phyloP scores from a whole-genome alignment of 2,888 invertebrate species.

The Himalopsyche kuldschensis region DNA sequence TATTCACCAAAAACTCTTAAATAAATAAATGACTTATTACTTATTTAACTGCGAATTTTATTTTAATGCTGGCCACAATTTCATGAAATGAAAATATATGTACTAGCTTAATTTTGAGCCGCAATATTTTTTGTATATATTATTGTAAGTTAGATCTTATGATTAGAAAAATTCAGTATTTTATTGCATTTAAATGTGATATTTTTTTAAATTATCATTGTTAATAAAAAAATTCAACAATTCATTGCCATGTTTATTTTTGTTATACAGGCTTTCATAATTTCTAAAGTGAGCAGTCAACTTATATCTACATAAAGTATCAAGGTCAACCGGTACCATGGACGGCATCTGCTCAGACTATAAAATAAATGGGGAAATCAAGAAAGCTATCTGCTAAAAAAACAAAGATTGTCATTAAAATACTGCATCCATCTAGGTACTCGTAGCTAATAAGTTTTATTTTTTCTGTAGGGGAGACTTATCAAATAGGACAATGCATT shows the following conservation, averaged over 20 bases:
- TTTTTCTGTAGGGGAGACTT: too few species aligned
- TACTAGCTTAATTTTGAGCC: not conserved
- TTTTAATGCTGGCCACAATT: not conserved
- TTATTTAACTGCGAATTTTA: not conserved
- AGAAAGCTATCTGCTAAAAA: too few species aligned
- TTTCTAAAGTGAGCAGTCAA: too few species aligned
- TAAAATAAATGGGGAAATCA: too few species aligned
- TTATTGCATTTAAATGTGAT: conserved; percentile 50
- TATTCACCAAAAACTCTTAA: not conserved
- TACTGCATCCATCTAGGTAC: too few species aligned
- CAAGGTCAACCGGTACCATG: too few species aligned
- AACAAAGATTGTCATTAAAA: too few species aligned
- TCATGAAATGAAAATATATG: not conserved
- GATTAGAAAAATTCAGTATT: conserved; percentile 36
- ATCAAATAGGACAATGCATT: too few species aligned
- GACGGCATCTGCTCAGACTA: too few species aligned
- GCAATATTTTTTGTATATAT: not conserved
- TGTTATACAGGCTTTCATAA: not conserved
- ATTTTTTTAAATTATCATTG: conserved; percentile 37
- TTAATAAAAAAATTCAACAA: conserved; percentile 3
- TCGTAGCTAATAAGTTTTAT: too few species aligned
- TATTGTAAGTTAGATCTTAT: not conserved
- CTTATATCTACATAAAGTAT: too few species aligned
- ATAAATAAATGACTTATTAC: not conserved
- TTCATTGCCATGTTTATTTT: not conserved